Percentiles rank a stretch among this genome's conserved stretches.
These are phyloP conservation scores for Oncorhynchus kisutch DNA, from an alignment of 2,113 vertebrate species.

Conservation along the genomic window DNA sequence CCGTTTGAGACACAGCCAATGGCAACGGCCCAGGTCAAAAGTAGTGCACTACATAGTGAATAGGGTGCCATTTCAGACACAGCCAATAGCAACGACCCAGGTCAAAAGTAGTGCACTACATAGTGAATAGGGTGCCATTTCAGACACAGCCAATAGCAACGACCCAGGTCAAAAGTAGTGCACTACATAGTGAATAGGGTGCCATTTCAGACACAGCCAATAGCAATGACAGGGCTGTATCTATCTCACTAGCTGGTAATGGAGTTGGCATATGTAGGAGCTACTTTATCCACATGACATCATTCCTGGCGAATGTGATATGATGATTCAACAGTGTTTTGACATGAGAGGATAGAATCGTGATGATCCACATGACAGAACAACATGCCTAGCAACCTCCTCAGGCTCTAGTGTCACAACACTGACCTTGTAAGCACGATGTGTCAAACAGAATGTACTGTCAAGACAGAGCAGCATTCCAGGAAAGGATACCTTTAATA, in stretches of 20 bases:
- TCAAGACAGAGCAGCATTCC: slow-evolving; percentile 10
- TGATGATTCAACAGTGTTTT: slow-evolving; percentile 45
- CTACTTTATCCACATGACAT: slow-evolving; percentile 38
- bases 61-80: not conserved
- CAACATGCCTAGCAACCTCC: slow-evolving; percentile 2
- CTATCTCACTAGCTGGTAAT: too few species aligned
- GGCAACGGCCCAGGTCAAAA: not conserved
- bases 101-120: too few species aligned
- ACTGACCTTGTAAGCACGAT: slow-evolving; percentile 33
- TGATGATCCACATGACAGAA: slow-evolving; percentile 6
- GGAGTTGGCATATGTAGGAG: too few species aligned
- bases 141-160: not conserved
- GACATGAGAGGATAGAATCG: slow-evolving; percentile 20
- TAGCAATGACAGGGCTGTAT: too few species aligned
- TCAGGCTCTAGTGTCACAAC: slow-evolving; percentile 40
- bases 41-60: too few species aligned
- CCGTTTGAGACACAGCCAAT: slow-evolving; percentile 3
- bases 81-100: slow-evolving; percentile 3
- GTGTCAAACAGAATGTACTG: slow-evolving; percentile 36
- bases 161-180: not conserved
- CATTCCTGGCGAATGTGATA: slow-evolving; percentile 21
- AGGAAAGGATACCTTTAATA: slow-evolving; percentile 8
- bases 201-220: not conserved
- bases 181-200: too few species aligned
- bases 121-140: too few species aligned